Evolutionary conservation across 2,797 vertebrate genomes (phyloP), one percentile per base, ranked within the genome.

Genomic region (Myotis daubentonii): DNA sequence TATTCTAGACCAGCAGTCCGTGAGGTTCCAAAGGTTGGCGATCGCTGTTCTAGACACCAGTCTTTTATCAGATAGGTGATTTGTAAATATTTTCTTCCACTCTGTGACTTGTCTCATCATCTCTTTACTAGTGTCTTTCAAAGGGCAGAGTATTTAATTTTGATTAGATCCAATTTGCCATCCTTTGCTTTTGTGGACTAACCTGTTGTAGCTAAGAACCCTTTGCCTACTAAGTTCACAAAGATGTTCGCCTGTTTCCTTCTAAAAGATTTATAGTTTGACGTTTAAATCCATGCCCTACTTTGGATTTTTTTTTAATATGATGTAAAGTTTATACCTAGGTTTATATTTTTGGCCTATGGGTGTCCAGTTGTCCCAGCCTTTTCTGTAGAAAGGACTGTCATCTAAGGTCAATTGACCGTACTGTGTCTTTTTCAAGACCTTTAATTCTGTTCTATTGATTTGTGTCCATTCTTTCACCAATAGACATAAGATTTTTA

Each of bases 351-450:
- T 89, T 83, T 90, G 44, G 57, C 28, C 36, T 9, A 1, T 71
- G 51, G 53, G 12, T 28, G 0, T 72, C 8, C 13, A 0, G 12
- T 82, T 65, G 22, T 65, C 33, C 9, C 1, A 4, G 16, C 38
- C 2, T 7, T 36, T 4, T 5, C 20, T 65, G 28, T 17, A 15
- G 12, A 20, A 25, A 36, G 3, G 30, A 6, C 36, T 4, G 0
- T 33, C 11, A 2, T 49, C 28, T 82, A 0, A 81, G 16, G 19
- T 51, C 55, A 11, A 6, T 8, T 5, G 41, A 20, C 41, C 19
- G 1, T n/a, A 8, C 15, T 15, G 4, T 16, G 33, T 76, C 19
- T n/a, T 1, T 33, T 49, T 44, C 38, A 8, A 22, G 66, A 70
- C 79, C 81, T 83, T 36, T 25, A 19, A 8, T 41, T 68, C 20